Percentiles rank a stretch among this genome's conserved stretches.
Conservation (phyloP, 2,888 invertebrate species). For the Scaptomyza caliginosa region DNA sequence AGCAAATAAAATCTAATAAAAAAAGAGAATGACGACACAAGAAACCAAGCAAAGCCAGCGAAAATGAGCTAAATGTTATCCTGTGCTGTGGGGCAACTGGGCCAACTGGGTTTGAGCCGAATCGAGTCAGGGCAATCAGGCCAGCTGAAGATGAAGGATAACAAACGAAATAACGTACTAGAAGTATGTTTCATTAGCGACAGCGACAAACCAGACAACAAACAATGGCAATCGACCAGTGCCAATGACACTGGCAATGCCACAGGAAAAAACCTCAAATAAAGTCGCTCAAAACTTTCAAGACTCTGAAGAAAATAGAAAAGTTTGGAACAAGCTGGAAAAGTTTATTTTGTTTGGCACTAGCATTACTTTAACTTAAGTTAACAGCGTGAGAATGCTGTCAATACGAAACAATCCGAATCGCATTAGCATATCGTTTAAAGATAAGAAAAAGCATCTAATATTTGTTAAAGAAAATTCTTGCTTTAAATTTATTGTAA, state of each 20-base stretch:
- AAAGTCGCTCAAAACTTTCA: conserved; percentile 38
- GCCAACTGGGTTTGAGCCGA: background rate
- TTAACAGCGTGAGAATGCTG: background rate
- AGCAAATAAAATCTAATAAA: conserved; percentile 78
- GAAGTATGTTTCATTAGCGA: conserved; percentile 75
- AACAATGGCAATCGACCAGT: conserved; percentile 51
- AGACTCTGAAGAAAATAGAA: conserved; percentile 7
- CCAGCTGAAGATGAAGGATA: conserved; percentile 45
- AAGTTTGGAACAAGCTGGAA: background rate
- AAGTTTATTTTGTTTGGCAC: background rate
- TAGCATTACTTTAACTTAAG: background rate
- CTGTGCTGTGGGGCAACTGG: background rate
- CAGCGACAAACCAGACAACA: conserved; percentile 60
- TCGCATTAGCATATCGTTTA: too few species aligned
- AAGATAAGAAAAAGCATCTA: too few species aligned
- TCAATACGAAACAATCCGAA: too few species aligned
- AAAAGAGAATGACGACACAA: conserved; percentile 60
- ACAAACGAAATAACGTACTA: conserved; percentile 70
- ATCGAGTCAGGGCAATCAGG: conserved; percentile 22
- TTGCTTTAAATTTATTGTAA: too few species aligned
- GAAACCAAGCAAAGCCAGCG: conserved; percentile 38
- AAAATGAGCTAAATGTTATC: conserved; percentile 65
- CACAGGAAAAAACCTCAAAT: conserved; percentile 30
- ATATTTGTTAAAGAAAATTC: too few species aligned
- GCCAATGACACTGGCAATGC: conserved; percentile 49